These are phyloP conservation scores for Hyperoplus immaculatus DNA, from an alignment of 2,797 vertebrate species.

Conservation along the genomic window DNA sequence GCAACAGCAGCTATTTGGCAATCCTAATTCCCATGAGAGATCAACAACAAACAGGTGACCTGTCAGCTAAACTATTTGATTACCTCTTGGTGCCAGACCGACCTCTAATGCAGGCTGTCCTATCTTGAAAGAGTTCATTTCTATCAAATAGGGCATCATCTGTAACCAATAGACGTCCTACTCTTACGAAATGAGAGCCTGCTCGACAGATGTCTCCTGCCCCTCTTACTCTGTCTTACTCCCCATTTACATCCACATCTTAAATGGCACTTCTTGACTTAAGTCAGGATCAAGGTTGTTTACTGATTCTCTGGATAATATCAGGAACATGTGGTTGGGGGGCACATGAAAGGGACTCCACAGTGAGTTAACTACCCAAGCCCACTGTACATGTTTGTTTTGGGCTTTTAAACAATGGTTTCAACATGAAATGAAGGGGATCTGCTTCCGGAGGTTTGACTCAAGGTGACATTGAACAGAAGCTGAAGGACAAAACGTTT, in stretches of 20 bases:
- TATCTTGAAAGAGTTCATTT: constrained; percentile 84
- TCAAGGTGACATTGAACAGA: constrained; percentile 69
- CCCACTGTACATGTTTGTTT: constrained; percentile 75
- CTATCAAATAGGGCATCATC: constrained; percentile 87
- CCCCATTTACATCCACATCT: constrained; percentile 81
- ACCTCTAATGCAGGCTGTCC: constrained; percentile 77
- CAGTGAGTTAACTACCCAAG: constrained; percentile 69
- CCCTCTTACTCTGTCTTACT: constrained; percentile 76
- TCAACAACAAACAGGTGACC: constrained; percentile 74
- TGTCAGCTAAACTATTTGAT: constrained; percentile 67
- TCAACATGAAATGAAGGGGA: constrained; percentile 72
- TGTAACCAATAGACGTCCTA: constrained; percentile 86
- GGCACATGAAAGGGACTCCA: constrained; percentile 74
- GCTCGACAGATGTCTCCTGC: constrained; percentile 87
- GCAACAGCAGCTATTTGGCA: constrained; percentile 49
- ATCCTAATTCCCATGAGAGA: constrained; percentile 58
- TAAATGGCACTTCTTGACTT: constrained; percentile 85
- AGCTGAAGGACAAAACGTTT: constrained; percentile 52
- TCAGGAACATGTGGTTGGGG: constrained; percentile 77
- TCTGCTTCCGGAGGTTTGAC: constrained; percentile 60
- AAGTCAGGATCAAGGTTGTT: constrained; percentile 83
- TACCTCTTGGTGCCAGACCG: constrained; percentile 70
- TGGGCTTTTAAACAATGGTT: constrained; percentile 71
- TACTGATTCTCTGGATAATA: constrained; percentile 77
- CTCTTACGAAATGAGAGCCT: constrained; percentile 85